These are phyloP conservation scores for Cladorhizidae sp. DNA, from an alignment of 37 sponge, comb jelly and placozoan species.

Conservation along the genomic window DNA sequence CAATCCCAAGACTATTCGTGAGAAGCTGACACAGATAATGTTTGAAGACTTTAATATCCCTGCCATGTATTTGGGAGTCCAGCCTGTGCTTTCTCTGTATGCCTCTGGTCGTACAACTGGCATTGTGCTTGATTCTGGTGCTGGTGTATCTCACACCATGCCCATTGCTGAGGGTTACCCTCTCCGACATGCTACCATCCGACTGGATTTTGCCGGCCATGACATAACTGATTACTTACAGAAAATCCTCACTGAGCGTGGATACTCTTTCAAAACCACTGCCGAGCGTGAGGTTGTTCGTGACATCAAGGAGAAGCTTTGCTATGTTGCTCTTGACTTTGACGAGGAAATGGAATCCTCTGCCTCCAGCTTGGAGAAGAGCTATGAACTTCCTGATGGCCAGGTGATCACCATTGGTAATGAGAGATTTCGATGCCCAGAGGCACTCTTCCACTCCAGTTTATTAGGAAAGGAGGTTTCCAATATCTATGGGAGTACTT, in stretches of 20 bases:
- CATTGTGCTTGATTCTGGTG: conserved; percentile 99
- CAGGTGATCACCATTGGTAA: conserved; percentile 98
- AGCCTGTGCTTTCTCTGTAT: conserved; percentile 98
- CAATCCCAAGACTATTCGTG: conserved; percentile 98
- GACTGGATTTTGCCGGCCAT: conserved; percentile 97
- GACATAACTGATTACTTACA: conserved; percentile 99
- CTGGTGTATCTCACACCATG: conserved; percentile 98
- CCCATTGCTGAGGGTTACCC: conserved; percentile 99
- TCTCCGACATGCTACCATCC: conserved; percentile 96
- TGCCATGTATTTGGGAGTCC: conserved; percentile 98
- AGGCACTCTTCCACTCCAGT: conserved; percentile 87
- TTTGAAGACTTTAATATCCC: conserved; percentile 99
- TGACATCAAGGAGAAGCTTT: no score
- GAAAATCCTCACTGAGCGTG: conserved; percentile 98
- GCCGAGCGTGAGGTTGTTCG: conserved; percentile 93
- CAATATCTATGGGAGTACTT: conserved; percentile 94
- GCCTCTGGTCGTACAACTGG: conserved; percentile 98
- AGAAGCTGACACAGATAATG: conserved; percentile 99
- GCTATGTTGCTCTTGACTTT: conserved; percentile 99
- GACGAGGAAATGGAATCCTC: conserved; percentile 98
- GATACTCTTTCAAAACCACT: conserved; percentile 92
- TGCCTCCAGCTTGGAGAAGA: no score
- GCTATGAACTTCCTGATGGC: no score
- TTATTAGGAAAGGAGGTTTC: conserved; percentile 95
- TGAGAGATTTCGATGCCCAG: conserved; percentile 90